Evolutionary conservation across 2,888 invertebrate species (phyloP).

Genomic region (Mythimna albipuncta): DNA sequence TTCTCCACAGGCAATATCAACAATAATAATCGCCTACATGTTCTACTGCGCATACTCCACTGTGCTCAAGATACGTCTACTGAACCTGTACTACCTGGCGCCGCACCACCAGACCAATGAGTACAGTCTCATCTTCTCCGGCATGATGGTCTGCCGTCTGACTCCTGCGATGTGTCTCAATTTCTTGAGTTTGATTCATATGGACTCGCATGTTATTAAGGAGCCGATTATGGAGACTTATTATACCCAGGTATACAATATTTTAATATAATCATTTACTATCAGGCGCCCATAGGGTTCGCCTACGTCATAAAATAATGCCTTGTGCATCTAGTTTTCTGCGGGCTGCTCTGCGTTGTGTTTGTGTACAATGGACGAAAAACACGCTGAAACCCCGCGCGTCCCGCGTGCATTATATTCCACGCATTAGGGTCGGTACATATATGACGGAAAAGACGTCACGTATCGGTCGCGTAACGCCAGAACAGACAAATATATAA

Average conservation of each 20-base stretch:
- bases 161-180: constrained; percentile 99
- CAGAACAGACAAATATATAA: no score
- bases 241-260: constrained; percentile 95
- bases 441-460: no score
- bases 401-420: no score
- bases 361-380: no score
- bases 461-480: no score
- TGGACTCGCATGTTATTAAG: constrained; percentile 98
- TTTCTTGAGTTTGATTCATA: constrained; percentile 98
- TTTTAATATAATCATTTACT: no score
- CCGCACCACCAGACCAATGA: constrained; percentile 99
- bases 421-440: no score
- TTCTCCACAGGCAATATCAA: constrained; percentile 94
- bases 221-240: constrained; percentile 96
- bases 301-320: no score
- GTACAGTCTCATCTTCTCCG: constrained; percentile 99
- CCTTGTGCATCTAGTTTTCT: no score
- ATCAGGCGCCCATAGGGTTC: no score
- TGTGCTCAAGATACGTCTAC: constrained; percentile 98
- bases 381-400: no score
- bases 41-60: constrained; percentile 99
- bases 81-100: constrained; percentile 99
- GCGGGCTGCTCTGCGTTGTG: no score
- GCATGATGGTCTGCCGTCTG: constrained; percentile 99
- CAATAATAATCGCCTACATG: constrained; percentile 97